phyloP scores from a whole-genome alignment of 92 coral and sea anemone genomes.

The Plumapathes pennacea region DNA sequence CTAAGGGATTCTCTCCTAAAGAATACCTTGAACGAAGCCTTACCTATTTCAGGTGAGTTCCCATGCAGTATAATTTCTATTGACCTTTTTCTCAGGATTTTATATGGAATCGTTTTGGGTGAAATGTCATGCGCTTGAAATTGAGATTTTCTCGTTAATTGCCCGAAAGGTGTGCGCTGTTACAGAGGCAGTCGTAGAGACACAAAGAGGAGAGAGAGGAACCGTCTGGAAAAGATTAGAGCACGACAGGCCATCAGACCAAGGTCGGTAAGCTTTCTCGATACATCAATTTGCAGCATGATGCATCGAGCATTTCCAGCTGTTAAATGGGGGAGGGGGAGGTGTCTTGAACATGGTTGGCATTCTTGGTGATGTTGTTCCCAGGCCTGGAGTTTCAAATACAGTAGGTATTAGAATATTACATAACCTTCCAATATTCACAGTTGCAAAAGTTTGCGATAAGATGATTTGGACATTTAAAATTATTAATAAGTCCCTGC shows the following conservation, averaged over 20 bases:
- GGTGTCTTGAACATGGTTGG: too few species aligned
- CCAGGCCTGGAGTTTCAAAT: too few species aligned
- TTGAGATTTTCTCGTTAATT: not conserved
- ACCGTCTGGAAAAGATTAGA: conserved; percentile 65
- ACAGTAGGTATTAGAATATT: too few species aligned
- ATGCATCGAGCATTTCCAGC: too few species aligned
- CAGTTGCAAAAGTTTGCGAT: too few species aligned
- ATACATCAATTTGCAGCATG: too few species aligned
- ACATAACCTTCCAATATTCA: not conserved
- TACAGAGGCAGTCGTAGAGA: conserved; percentile 94
- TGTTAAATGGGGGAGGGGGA: too few species aligned
- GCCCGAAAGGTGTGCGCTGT: conserved; percentile 74
- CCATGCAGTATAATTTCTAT: not conserved
- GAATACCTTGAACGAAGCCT: not conserved
- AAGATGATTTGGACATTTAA: too few species aligned
- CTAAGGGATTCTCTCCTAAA: conserved; percentile 11
- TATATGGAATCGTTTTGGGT: too few species aligned
- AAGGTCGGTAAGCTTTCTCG: conserved; percentile 43
- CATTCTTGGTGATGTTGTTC: too few species aligned
- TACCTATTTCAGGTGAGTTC: conserved; percentile 46
- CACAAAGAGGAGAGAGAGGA: conserved; percentile 84
- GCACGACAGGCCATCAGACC: conserved; percentile 57
- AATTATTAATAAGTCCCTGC: too few species aligned
- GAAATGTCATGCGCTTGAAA: too few species aligned
- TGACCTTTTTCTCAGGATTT: not conserved